phyloP scores from a whole-genome alignment of 2,113 vertebrate species.

The Isichthys henryi region DNA sequence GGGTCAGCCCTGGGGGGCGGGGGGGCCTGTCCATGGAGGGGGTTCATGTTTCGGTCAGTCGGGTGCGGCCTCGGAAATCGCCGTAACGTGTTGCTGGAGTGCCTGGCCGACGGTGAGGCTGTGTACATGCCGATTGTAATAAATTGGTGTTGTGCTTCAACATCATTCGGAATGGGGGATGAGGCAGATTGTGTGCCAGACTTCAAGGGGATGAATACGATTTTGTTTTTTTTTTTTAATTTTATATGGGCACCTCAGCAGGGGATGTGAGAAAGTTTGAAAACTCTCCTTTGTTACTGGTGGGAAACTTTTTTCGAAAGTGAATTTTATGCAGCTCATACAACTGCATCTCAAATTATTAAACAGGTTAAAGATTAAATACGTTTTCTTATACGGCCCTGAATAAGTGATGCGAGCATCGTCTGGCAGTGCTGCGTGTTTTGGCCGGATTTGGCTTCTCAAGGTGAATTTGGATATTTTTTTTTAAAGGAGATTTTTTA shows the following conservation, averaged over 20 bases:
- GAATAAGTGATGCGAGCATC: not conserved
- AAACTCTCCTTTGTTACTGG: constrained; percentile 3
- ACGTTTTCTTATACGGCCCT: not conserved
- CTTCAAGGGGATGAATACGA: not conserved
- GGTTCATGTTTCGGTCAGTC: not conserved
- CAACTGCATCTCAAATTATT: not conserved
- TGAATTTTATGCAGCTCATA: not conserved
- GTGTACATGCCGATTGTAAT: not conserved
- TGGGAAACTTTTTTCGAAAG: not conserved
- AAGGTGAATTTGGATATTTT: not conserved
- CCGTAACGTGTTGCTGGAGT: not conserved
- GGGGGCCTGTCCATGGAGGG: not conserved
- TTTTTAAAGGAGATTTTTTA: not conserved
- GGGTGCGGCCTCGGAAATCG: not conserved
- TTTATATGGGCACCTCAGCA: not conserved
- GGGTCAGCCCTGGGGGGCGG: no score
- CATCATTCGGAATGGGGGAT: constrained; percentile 7
- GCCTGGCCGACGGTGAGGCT: no score
- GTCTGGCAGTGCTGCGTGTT: not conserved
- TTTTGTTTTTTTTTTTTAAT: not conserved
- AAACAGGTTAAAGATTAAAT: not conserved
- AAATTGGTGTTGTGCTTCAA: not conserved
- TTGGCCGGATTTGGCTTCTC: not conserved
- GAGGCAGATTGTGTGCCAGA: not conserved
- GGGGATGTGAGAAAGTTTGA: not conserved